A percentile compares a stretch with the other conserved stretches of the same genome.
phyloP scores from a whole-genome alignment of 2,113 vertebrate genomes.

The Arenaria interpres region DNA sequence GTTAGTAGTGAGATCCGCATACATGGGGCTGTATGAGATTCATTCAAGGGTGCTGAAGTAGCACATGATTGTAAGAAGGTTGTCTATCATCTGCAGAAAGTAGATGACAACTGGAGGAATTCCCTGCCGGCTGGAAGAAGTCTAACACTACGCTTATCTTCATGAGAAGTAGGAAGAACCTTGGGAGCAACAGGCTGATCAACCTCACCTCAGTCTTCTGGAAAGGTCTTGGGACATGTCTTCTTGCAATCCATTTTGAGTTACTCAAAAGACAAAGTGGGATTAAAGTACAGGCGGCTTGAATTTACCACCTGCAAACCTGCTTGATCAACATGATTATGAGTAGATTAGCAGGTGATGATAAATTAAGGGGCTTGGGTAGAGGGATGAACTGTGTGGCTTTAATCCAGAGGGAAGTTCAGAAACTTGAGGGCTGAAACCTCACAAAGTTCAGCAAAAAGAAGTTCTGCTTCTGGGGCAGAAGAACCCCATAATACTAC shows the following conservation, averaged over 20 bases:
- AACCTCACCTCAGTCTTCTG: neutral
- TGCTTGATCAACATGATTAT: neutral
- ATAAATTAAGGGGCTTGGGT: neutral
- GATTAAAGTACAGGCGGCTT: neutral
- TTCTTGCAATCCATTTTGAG: neutral
- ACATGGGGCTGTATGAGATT: neutral
- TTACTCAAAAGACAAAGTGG: neutral
- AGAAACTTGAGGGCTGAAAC: neutral
- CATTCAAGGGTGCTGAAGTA: neutral
- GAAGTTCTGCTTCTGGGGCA: neutral
- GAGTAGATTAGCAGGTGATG: neutral
- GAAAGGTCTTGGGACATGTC: neutral
- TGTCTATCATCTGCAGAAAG: neutral
- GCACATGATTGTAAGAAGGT: neutral
- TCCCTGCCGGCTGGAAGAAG: neutral
- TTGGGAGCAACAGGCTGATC: neutral
- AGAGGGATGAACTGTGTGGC: neutral
- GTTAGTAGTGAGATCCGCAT: neutral
- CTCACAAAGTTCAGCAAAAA: neutral
- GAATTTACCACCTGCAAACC: neutral
- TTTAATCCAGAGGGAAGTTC: neutral
- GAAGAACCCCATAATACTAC: neutral
- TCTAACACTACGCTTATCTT: neutral
- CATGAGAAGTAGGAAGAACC: neutral
- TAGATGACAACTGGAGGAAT: neutral